Evolutionary conservation across 1,140 invertebrate genomes (phyloP), one percentile per base, ranked within the genome.

Genomic region (Drosophila saltans): DNA sequence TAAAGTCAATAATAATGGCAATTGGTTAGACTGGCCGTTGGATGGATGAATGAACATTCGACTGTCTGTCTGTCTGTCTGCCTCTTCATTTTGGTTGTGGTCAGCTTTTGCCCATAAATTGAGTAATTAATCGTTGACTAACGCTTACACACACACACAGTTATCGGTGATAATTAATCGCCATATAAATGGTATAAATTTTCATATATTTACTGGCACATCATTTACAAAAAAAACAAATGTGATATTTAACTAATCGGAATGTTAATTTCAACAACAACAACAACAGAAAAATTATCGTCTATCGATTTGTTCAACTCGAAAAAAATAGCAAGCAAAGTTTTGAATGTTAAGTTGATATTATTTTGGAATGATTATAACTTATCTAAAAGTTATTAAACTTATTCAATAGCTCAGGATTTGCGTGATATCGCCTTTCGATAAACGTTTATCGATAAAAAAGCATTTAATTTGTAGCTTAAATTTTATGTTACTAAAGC

Each of bases 1-100:
- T 59, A 39, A 59, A 59, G 57, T 59, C 57, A 59, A 59, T 59
- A 59, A 40, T 59, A 52, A 52, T 52, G 45, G 21, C 45, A 52
- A 52, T 52, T 52, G 45, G 45, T 52, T 26, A 8, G 45, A 3
- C 33, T 6, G 33, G 33, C 33, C 6, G 33, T 36, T 36, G 33
- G 33, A 36, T 36, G 33, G 33, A 36, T 36, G 33, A 36, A 36
- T 36, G 33, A 36, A 36, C 33, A 36, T 36, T 36, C 6, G 33
- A 36, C 33, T 36, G 6, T 30, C 33, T 6, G 33, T 36, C 33
- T 2, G 2, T 2, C 28, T 30, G 33, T 36, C 33, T 7, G 6
- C 6, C 33, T 36, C 4, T 36, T 1, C 33, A 36, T 36, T 36
- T 36, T 52, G 45, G 2, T n/a, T 52, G 7, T 8, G 26, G n/a